Evolutionary conservation across 2,888 invertebrate genomes (phyloP).

Genomic region (Drosophila mulleri): DNA sequence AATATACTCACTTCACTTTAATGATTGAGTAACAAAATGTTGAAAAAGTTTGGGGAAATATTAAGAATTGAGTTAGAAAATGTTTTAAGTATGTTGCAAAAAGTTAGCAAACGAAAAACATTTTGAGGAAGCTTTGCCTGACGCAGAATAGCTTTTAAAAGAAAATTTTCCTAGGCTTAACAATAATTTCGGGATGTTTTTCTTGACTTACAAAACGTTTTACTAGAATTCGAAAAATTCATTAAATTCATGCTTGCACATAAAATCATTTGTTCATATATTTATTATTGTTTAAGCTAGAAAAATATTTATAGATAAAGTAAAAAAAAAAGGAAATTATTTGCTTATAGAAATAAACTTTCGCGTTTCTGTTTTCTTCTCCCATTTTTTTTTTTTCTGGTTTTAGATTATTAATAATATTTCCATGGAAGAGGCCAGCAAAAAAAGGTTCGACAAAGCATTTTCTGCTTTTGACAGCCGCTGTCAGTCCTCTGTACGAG

Average conservation of each 20-base stretch:
- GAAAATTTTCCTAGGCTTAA: too few species aligned
- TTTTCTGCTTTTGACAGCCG: constrained; percentile 41
- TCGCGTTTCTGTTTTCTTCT: not conserved
- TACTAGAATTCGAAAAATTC: not conserved
- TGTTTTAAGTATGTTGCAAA: not conserved
- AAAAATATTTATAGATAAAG: not conserved
- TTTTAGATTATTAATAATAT: constrained; percentile 6
- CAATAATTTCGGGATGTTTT: not conserved
- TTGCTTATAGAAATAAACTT: not conserved
- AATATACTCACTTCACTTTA: too few species aligned
- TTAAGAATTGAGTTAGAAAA: not conserved
- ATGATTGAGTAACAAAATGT: not conserved
- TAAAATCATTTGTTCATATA: too few species aligned
- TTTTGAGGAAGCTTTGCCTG: not conserved
- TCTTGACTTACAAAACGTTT: not conserved
- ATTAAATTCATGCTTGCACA: too few species aligned
- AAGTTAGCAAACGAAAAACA: too few species aligned
- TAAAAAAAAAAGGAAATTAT: not conserved
- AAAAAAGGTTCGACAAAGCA: constrained; percentile 17
- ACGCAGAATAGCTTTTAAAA: not conserved
- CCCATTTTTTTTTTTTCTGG: too few species aligned
- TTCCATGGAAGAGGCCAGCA: not conserved
- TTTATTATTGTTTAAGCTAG: too few species aligned
- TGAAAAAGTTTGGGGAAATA: not conserved
- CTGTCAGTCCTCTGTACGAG: constrained; percentile 11